Base-by-base conservation (phyloP, 1,140 invertebrate species). In the Drosophila repleta region DNA sequence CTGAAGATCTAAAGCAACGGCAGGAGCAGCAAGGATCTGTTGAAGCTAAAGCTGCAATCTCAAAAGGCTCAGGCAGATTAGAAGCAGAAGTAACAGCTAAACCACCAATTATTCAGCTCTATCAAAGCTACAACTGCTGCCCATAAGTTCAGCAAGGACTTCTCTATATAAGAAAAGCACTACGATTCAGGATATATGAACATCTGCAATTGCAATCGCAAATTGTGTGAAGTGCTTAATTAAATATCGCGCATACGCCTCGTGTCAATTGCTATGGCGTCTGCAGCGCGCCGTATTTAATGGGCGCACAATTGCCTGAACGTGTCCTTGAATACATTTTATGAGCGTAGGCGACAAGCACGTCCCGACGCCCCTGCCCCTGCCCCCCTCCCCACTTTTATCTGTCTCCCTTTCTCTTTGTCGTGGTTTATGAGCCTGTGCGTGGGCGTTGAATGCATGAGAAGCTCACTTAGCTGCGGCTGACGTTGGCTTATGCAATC, bases 181-280 rank as follows among this genome's bases (percentile, higher is more conserved):
- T 13, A 11, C 0, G 1, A n/a, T 1, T 39, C 39, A 15, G 39
- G 39, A 43, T 35, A 35, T 35, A 6, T 6, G 32, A 11, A 13
- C 32, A 10, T 10, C 10, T 11, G 32, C 32, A 1, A 35, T 2
- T 35, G 32, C 32, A 35, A 35, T 35, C 32, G 13, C 48, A 37
- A 17, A 21, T 18, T 46, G 20, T 32, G 45, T 17, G 0, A 43
- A 43, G 18, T 45, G 21, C 26, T 45, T 63, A 69, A 69, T 78
- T 66, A 78, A 69, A 78, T 83, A 79, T 83, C 52, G 37, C 79
- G 57, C 61, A 83, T 70, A 82, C 71, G 79, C 57, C 43, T 21
- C 56, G 60, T 21, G 29, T 65, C 39, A 43, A 43, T 68, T 51
- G 57, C 53, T 35, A n/a, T 43, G 5, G 43, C 18, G 10, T 46